phyloP scores from a whole-genome alignment of 92 coral and sea anemone species.

The Phenganax subtilis region DNA sequence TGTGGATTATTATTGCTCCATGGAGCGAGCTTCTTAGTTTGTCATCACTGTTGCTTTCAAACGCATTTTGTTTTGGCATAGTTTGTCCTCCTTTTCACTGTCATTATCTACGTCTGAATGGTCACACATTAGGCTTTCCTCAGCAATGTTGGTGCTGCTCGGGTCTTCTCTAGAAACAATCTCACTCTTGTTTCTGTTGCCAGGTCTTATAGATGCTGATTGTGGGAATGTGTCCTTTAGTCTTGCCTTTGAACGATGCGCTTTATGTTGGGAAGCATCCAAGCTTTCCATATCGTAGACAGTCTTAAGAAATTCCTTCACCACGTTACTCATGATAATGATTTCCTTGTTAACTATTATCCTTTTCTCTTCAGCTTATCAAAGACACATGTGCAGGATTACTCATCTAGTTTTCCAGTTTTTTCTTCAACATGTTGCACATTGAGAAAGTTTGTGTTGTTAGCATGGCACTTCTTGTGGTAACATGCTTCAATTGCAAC shows the following conservation, averaged over 20 bases:
- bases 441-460: neutral
- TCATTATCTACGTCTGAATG: neutral
- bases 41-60: neutral
- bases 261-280: neutral
- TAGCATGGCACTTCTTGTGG: neutral
- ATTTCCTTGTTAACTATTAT: neutral
- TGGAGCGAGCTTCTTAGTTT: neutral
- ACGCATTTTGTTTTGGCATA: neutral
- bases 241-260: neutral
- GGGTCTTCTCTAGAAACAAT: neutral
- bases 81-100: neutral
- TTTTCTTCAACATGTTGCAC: neutral
- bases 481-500: neutral
- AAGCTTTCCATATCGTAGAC: neutral
- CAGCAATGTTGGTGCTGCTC: neutral
- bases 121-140: neutral
- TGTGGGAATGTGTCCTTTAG: neutral
- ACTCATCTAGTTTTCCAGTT: neutral
- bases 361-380: neutral
- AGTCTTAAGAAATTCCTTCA: neutral
- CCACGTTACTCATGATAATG: neutral
- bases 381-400: neutral
- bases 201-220: neutral
- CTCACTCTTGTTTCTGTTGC: neutral
- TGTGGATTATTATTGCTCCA: neutral